Base-by-base conservation (phyloP, 2,888 invertebrate species). In the Oscheius sp. region DNA sequence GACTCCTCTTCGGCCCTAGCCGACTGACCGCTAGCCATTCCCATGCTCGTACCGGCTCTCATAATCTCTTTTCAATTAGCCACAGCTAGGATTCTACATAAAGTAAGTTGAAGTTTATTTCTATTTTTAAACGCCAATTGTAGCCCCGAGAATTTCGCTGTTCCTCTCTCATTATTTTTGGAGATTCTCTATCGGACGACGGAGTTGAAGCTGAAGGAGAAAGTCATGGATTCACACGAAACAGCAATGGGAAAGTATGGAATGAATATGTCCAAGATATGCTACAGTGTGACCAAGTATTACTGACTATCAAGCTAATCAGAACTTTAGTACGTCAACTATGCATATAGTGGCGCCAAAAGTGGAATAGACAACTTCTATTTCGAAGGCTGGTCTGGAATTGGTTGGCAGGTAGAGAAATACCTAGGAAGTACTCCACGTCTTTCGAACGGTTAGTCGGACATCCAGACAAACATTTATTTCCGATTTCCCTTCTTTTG, bases 241-340 rank as follows among this genome's bases (percentile, higher is more conserved):
- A 82, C 37, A 73, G 74, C 23, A 83, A 83, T 63, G 83, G 83
- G 5, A 78, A 77, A 53, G 80, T 82, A 1, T 83, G 81, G 81
- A 71, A 79, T 17, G 83, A 83, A 52, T 83, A 83, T 39, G 75
- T 80, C 8, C 66, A 80, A 31, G 57, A 71, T 8, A 75, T 81
- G 75, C 67, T 82, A 17, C 78, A 75, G 48, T 82, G 82, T 63
- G 78, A 79, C 17, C 65, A 75, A 57, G 80, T 79, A 65, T 20
- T 52, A 17, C 12, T 6, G 23, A 27, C 4, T 2, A 23, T 50
- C n/a, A 23, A 6, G 27, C 23, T 45, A 17, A 8, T 39, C 3
- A 27, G 20, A 2, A 8, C 66, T 80, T 46, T 48, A 82, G 82
- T 82, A 81, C 66, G 50, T 73, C 6, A 83, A 83, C 73, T 79